Evolutionary conservation across 2,113 vertebrate genomes (phyloP).

Genomic region (Labeo rohita): DNA sequence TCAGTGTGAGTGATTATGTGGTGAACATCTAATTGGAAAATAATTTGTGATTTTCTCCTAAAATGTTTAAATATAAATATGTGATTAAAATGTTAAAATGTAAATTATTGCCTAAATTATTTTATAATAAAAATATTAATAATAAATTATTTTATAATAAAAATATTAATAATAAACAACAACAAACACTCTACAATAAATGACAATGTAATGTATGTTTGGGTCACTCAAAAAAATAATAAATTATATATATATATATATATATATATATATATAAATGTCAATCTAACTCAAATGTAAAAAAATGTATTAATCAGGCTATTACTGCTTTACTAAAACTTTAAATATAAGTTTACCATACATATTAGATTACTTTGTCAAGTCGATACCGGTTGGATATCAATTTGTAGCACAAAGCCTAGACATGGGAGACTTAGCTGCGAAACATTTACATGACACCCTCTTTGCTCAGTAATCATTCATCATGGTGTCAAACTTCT

Average conservation of each 20-base stretch:
- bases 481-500: constrained; percentile 51
- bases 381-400: constrained; percentile 24
- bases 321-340: neutral
- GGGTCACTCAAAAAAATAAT: neutral
- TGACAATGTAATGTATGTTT: neutral
- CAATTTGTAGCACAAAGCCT: constrained; percentile 45
- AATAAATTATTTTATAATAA: no score
- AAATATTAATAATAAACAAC: neutral
- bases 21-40: constrained; percentile 59
- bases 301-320: neutral
- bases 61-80: neutral
- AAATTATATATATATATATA: no score
- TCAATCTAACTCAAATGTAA: neutral
- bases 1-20: constrained; percentile 27
- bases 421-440: constrained; percentile 74
- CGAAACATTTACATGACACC: constrained; percentile 62
- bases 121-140: neutral
- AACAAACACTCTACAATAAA: neutral
- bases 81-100: neutral
- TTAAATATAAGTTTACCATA: constrained; percentile 16
- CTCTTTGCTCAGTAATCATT: constrained; percentile 46
- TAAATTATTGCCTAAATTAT: neutral
- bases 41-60: neutral
- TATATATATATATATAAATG: neutral
- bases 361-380: constrained; percentile 20